A percentile compares a stretch with the other conserved stretches of the same genome.
phyloP scores from a whole-genome alignment of 2,888 invertebrate species.

The Heliconius hortense region DNA sequence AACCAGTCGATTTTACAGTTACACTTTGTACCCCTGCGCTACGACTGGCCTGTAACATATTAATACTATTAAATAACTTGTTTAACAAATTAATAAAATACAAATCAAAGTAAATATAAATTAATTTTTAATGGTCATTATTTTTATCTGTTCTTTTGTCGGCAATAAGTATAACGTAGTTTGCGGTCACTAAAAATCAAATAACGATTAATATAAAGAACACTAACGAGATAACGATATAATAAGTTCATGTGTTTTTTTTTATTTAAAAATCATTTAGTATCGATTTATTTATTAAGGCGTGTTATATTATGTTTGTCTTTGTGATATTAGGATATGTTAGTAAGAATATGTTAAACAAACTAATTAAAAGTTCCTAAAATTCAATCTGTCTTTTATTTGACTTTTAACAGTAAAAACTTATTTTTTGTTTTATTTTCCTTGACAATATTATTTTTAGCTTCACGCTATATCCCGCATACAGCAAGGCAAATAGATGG shows the following conservation, averaged over 20 bases:
- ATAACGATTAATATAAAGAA: slow-evolving; percentile 34
- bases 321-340: neutral
- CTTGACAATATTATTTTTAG: too few species aligned
- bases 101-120: neutral
- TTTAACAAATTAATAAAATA: slow-evolving; percentile 3
- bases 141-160: slow-evolving; percentile 39
- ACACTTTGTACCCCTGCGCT: too few species aligned
- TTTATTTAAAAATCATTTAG: slow-evolving; percentile 12
- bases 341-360: neutral
- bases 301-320: neutral
- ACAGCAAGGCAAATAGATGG: too few species aligned
- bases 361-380: neutral
- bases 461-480: too few species aligned
- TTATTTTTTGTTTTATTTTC: too few species aligned
- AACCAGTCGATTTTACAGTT: too few species aligned
- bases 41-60: neutral
- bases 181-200: slow-evolving; percentile 41
- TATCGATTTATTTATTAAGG: neutral
- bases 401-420: neutral
- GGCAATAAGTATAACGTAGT: slow-evolving; percentile 31
- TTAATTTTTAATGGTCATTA: slow-evolving; percentile 12
- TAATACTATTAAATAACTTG: neutral
- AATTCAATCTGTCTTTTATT: neutral
- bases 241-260: slow-evolving; percentile 20
- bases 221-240: slow-evolving; percentile 18